phyloP scores from a whole-genome alignment of 2,113 vertebrate species.

The Eurystomus gularis region DNA sequence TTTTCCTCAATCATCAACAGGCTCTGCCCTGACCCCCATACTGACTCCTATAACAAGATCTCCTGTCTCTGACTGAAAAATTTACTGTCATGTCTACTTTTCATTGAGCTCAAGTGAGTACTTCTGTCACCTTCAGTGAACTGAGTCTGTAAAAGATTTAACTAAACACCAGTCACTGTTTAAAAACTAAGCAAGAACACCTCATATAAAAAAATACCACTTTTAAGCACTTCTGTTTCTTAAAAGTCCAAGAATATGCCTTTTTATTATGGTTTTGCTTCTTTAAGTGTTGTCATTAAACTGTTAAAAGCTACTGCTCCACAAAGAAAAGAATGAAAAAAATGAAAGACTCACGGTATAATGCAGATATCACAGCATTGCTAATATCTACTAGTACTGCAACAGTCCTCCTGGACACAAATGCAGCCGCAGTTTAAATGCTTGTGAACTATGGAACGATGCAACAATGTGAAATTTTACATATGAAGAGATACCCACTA shows the following conservation, averaged over 20 bases:
- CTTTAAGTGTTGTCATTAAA: not conserved
- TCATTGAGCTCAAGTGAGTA: slow-evolving; percentile 92
- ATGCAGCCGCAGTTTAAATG: not conserved
- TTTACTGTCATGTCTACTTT: slow-evolving; percentile 95
- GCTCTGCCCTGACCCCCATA: slow-evolving; percentile 97
- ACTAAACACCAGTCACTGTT: slow-evolving; percentile 74
- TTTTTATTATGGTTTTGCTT: not conserved
- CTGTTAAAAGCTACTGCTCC: not conserved
- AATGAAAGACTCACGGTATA: not conserved
- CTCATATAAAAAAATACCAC: not conserved
- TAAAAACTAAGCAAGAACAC: slow-evolving; percentile 66
- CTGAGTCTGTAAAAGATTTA: slow-evolving; percentile 76
- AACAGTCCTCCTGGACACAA: not conserved
- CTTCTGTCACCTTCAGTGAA: slow-evolving; percentile 96
- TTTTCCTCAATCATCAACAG: slow-evolving; percentile 99
- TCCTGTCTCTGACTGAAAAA: slow-evolving; percentile 96
- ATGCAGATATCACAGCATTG: not conserved
- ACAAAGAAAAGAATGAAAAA: not conserved
- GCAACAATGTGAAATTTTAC: not conserved
- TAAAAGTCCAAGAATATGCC: not conserved
- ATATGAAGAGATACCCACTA: not conserved
- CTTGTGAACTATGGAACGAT: not conserved
- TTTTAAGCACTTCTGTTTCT: not conserved
- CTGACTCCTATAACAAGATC: slow-evolving; percentile 99
- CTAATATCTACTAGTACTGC: not conserved